Base-by-base conservation (phyloP, 1,140 invertebrate genomes). In the Sesamia nonagrioides region DNA sequence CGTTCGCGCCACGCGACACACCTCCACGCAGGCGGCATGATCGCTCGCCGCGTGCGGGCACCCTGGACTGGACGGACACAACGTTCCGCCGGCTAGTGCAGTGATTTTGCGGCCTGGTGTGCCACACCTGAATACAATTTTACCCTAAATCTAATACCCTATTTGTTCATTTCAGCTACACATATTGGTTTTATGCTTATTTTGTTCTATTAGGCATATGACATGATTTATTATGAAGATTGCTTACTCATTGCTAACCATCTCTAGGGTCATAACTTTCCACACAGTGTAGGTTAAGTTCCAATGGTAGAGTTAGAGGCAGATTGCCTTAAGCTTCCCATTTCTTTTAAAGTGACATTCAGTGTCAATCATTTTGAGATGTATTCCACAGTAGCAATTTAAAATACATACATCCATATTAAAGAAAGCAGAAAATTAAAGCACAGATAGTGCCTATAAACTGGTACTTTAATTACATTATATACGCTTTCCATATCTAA, bases 21-120 rank as follows among this genome's bases (percentile, higher is more conserved):
- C 60, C n/a, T n/a, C 58, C 81, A 63, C 81, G 54, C 77, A 72
- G 82, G 61, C 78, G 66, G 68, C 84, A 86, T 88, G 81, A 82
- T 90, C 77, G 73, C 85, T 77, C 66, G 84, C 85, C 85, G 89
- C 86, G 84, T 86, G 85, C 90, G 77, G 80, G 75, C 87, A 85
- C 82, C 86, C 85, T n/a, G n/a, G 82, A 91, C 90, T 91, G 88
- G 88, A 52, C 74, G 60, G 50, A 60, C 76, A 69, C 52, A 63
- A 66, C 75, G 68, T 69, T 82, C 73, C 83, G 83, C 73, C 80
- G 75, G 60, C 61, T 84, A 78, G 69, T 78, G 80, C 75, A 82
- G 72, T 81, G 81, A 80, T n/a, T n/a, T n/a, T 83, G 81, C 85
- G 79, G 76, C 78, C 56, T 77, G 73, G 72, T 79, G 83, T 80